phyloP scores from a whole-genome alignment of 2,113 vertebrate species.

The Ageneiosus marmoratus region DNA sequence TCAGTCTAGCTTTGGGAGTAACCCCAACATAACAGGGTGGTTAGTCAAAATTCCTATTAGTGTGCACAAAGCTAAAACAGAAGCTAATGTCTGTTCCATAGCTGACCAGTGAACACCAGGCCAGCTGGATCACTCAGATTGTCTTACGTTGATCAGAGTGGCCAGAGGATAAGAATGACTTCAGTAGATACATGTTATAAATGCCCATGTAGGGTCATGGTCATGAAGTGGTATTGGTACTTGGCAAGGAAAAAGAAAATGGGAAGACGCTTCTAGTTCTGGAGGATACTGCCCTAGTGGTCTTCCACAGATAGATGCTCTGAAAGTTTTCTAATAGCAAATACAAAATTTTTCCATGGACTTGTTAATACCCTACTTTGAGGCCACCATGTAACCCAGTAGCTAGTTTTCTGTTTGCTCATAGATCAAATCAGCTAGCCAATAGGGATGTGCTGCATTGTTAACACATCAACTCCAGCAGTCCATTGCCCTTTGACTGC shows the following conservation, averaged over 20 bases:
- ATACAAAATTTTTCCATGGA: no score
- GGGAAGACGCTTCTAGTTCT: no score
- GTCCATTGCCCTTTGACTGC: conserved; percentile 21
- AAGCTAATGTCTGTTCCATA: neutral
- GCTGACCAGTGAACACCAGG: neutral
- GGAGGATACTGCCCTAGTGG: neutral
- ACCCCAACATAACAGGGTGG: neutral
- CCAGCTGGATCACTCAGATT: neutral
- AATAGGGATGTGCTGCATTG: neutral
- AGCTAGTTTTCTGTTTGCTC: conserved; percentile 1
- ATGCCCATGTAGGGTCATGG: neutral
- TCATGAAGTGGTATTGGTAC: neutral
- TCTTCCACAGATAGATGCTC: no score
- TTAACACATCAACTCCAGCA: conserved; percentile 8
- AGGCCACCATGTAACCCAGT: neutral
- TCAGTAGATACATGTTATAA: neutral
- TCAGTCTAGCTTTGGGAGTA: no score
- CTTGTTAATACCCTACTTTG: neutral
- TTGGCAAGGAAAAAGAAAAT: neutral
- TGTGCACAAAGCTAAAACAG: neutral
- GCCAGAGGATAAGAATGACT: neutral
- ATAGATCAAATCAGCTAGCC: conserved; percentile 16
- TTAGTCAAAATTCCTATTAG: neutral
- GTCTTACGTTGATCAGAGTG: neutral
- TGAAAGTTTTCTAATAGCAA: neutral